phyloP scores from a whole-genome alignment of 2,113 vertebrate species.

The Rissa tridactyla region DNA sequence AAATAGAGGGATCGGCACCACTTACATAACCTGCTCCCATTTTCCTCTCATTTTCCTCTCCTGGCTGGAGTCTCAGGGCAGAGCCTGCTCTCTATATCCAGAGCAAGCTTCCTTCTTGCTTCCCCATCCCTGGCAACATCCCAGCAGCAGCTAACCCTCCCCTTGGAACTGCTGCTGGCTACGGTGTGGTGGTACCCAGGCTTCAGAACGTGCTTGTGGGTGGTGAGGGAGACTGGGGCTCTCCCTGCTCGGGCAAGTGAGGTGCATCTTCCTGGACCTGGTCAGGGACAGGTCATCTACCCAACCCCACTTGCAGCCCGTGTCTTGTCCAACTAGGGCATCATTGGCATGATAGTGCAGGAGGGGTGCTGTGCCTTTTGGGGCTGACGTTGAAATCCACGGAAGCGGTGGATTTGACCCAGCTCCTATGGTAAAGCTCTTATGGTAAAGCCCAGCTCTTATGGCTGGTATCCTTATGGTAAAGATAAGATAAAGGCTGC shows the following conservation, averaged over 20 bases:
- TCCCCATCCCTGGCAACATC: not conserved
- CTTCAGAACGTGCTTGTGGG: not conserved
- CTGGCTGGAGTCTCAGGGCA: not conserved
- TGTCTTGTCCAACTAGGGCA: not conserved
- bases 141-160: not conserved
- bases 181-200: accelerated
- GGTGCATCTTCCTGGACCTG: not conserved
- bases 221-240: not conserved
- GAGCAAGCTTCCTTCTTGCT: not conserved
- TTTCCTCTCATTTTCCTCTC: not conserved
- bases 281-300: not conserved
- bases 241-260: not conserved
- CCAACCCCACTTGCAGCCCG: accelerated
- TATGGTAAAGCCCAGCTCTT: not conserved
- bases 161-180: not conserved
- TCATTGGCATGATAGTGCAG: not conserved
- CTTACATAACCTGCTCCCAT: not conserved
- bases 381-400: not conserved
- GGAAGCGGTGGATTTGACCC: not conserved
- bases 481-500: not conserved
- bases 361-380: not conserved
- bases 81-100: not conserved
- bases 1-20: not conserved
- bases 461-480: not conserved
- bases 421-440: not conserved